Evolutionary conservation across 2,888 invertebrate species (phyloP), one percentile per base, ranked within the genome.

Genomic region (Eupeodes luniger): DNA sequence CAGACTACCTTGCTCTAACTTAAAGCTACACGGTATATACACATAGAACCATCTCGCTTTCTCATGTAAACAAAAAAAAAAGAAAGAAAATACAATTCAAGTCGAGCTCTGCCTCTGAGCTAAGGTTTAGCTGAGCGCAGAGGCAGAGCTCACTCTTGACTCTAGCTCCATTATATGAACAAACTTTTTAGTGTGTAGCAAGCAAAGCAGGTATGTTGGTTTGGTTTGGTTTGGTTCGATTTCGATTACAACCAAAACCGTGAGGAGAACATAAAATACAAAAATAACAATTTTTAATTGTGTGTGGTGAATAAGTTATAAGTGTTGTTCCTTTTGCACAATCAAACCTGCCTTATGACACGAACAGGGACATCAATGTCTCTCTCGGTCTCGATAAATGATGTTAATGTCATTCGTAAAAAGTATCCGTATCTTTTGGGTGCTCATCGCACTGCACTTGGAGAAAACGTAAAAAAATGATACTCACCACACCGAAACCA

Each of bases 61-160:
- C 83, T 70, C 83, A 83, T 49, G 47, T 79, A 82, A 83, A 79
- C 83, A 87, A 76, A 49, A 78, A 49, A 78, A 64, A 55, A 5
- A 40, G 5, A 44, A 10, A 44, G 16, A 44, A 16, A 53, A 11
- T 7, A 40, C 40, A 40, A 69, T 40, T 40, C 40, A 40, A 40
- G 16, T 47, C 67, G 70, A 55, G 55, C 19, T 69, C 53, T 16
- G 69, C 44, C 19, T 69, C 53, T 16, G 69, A 16, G 57, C 57
- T 59, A 2, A 57, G n/a, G 9, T 59, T 40, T 3, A 40, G 40
- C 40, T 27, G 3, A 27, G 27, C 27, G 27, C 27, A 27, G 27
- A 27, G 27, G 40, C 40, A 40, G 40, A 40, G 40, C 40, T 40
- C 9, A 9, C 59, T 59, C n/a, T n/a, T n/a, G n/a, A n/a, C n/a